Evolutionary conservation across 2,888 invertebrate genomes (phyloP), one percentile per base, ranked within the genome.

Genomic region (Plebejus melissa): DNA sequence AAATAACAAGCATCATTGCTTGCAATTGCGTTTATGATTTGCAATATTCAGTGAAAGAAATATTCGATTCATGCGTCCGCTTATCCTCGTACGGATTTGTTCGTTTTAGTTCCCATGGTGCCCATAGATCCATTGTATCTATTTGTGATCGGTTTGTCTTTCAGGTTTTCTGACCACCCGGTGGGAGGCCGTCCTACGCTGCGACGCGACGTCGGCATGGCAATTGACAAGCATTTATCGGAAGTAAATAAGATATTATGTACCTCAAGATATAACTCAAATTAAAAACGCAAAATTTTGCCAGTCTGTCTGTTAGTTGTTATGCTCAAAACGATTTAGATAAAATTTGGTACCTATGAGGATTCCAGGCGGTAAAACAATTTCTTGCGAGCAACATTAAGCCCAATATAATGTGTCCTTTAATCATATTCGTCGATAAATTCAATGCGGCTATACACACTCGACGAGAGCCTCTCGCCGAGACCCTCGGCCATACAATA

Each of bases 11-110:
- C 65, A 28, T 28, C 4, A 22, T 65, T 16, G 4, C 28, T 13
- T 65, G 65, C 65, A 32, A 65, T 65, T 65, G 65, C 65, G 32
- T 65, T 65, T 32, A 32, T 65, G 65, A 65, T 16, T 13, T 32
- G 32, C 65, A 65, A 65, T 11, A 65, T 32, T 11, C 11, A 32
- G 28, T 65, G 16, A 65, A 65, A 65, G 13, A 28, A 60, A 60
- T 28, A 11, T 28, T 60, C 60, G 28, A 32, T 36, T 65, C 32
- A 32, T 60, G 22, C 65, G 5, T 65, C 11, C 5, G 32, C 32
- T 28, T 60, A 54, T 76, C 60, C 60, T 9, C 60, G 22, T 5
- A 11, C 22, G n/a, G n/a, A 57, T 16, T n/a, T 57, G 9, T 46
- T 46, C 46, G 46, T 3, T 46, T 46, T 46, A 9, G 46, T 46